These are phyloP conservation scores for Gastrophryne carolinensis DNA, from an alignment of 2,797 vertebrate genomes.

Conservation along the genomic window DNA sequence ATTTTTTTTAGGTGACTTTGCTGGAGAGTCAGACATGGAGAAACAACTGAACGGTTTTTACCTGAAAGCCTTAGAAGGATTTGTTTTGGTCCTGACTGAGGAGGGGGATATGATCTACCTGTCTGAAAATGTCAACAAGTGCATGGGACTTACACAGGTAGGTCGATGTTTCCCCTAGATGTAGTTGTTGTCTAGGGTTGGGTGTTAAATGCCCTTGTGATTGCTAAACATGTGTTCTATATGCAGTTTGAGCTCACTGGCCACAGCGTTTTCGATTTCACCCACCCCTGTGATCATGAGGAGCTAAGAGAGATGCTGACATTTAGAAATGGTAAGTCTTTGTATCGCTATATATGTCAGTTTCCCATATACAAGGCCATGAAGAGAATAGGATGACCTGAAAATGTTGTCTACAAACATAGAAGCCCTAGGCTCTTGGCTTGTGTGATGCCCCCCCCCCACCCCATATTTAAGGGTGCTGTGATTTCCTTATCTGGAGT, in stretches of 20 bases:
- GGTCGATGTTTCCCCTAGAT: conserved; percentile 13
- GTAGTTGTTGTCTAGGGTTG: neutral
- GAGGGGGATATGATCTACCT: conserved; percentile 97
- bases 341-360: neutral
- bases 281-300: conserved; percentile 96
- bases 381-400: no score
- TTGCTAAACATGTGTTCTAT: no score
- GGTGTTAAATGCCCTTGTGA: no score
- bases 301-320: conserved; percentile 95
- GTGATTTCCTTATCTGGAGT: no score
- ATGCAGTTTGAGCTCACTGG: conserved; percentile 94
- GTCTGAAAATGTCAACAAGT: conserved; percentile 95
- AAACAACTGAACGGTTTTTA: conserved; percentile 88
- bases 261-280: conserved; percentile 95
- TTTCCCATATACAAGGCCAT: neutral
- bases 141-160: conserved; percentile 95
- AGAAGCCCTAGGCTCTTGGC: no score
- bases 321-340: conserved; percentile 84
- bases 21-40: conserved; percentile 83
- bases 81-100: conserved; percentile 94
- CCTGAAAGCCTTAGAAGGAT: conserved; percentile 93
- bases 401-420: no score
- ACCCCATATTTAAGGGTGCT: no score
- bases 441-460: no score
- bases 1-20: conserved; percentile 71